Evolutionary conservation across 2,797 vertebrate genomes (phyloP), one percentile per base, ranked within the genome.

Genomic region (Hybognathus amarus): DNA sequence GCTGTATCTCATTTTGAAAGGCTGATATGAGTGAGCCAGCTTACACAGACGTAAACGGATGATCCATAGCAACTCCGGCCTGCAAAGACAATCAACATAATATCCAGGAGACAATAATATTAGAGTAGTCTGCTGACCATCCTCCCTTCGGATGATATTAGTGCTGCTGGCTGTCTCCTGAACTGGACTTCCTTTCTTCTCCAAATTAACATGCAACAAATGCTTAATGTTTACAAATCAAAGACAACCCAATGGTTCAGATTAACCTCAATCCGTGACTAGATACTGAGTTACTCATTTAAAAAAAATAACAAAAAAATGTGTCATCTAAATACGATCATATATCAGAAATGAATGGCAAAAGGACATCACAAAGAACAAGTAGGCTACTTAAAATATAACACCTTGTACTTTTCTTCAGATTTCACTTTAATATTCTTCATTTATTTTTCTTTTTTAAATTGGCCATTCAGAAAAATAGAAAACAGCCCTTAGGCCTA

Each of bases 1-100:
- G 36, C 2, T 91, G 70, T 97, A 97, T 88, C 91, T 97, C 52
- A 87, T 96, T 52, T 91, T 91, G 70, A 97, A 97, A 91, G 94
- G 92, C 70, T 94, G 94, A 69, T 38, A 36, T 1, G 95, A 96
- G 87, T 89, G 87, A 24, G 63, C 10, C 69, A 20, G 15, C 54
- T 3, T 27, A 5, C 79, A 24, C 8, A 79, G 70, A 83, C 18
- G 1, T 42, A 85, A 83, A 42, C 87, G 80, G 2, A 76, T 78
- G 10, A 85, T 85, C 70, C 84, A 73, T 4, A 90, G 27, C 71
- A 66, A 66, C 30, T 56, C 82, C 85, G 79, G 81, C 50, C 2
- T 87, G 50, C 73, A 92, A 84, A 77, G 86, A 88, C 2, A 80
- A 88, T 64, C 36, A 73, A 79, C 85, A 79, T 36, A 80, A 84